Conservation (phyloP, 2,888 invertebrate species). For the Chironomus riparius region DNA sequence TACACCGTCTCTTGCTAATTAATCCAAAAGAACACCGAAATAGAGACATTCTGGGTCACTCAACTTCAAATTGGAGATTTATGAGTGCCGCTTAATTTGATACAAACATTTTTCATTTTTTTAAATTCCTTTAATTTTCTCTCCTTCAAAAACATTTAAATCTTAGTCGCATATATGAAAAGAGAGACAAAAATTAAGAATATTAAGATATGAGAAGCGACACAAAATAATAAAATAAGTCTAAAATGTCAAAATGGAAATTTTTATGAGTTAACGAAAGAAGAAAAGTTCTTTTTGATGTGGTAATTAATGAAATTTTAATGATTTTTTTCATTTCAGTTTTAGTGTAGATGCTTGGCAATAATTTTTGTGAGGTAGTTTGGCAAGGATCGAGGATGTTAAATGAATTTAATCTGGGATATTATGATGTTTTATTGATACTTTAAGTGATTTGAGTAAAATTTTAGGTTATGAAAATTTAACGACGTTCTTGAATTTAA, state of each 20-base stretch:
- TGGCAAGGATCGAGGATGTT: neutral
- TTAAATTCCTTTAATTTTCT: neutral
- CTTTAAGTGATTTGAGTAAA: too few relatives aligned
- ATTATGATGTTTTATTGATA: too few relatives aligned
- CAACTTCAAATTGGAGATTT: slow-evolving; percentile 1
- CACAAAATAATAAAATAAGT: neutral
- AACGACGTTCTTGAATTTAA: too few relatives aligned
- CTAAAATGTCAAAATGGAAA: neutral
- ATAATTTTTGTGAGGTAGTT: too few relatives aligned
- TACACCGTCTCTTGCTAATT: too few relatives aligned
- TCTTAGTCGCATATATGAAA: neutral
- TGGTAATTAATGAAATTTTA: slow-evolving; percentile 1
- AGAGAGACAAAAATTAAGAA: neutral
- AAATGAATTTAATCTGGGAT: too few relatives aligned
- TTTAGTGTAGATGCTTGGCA: neutral
- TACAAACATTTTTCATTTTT: slow-evolving; percentile 10
- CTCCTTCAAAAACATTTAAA: neutral
- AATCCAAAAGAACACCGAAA: too few relatives aligned
- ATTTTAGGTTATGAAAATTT: too few relatives aligned
- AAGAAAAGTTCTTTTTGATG: neutral
- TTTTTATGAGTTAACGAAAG: neutral
- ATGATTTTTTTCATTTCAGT: neutral
- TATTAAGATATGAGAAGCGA: neutral
- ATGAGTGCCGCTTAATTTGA: slow-evolving; percentile 13
- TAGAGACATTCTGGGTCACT: neutral